Percentiles rank a stretch among this genome's conserved stretches.
Conservation (phyloP, 2,888 invertebrate genomes). For the Branchinecta sandiegonensis region DNA sequence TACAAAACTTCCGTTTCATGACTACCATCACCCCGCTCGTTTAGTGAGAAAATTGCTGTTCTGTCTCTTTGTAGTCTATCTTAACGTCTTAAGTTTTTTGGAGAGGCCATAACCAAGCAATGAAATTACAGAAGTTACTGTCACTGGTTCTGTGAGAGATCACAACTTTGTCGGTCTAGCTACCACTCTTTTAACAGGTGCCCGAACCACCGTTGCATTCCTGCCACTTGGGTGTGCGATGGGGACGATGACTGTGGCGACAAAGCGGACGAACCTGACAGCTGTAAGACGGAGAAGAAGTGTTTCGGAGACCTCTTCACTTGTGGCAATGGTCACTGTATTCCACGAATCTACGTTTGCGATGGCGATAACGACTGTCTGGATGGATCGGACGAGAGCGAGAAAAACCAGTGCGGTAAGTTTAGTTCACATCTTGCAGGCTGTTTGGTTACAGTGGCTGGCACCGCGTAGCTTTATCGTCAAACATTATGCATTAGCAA, state of each 20-base stretch:
- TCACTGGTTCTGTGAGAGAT: too few relatives aligned
- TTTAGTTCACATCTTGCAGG: constrained; percentile 26
- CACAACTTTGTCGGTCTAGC: too few relatives aligned
- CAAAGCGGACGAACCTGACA: constrained; percentile 79
- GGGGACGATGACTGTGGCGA: constrained; percentile 88
- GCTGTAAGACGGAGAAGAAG: constrained; percentile 80
- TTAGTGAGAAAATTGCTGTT: too few relatives aligned
- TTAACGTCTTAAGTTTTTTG: too few relatives aligned
- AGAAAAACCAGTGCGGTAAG: constrained; percentile 68
- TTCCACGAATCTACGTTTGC: constrained; percentile 84
- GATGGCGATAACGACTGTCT: constrained; percentile 90
- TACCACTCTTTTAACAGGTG: constrained; percentile 41
- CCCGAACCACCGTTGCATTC: constrained; percentile 83
- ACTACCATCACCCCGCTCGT: too few relatives aligned
- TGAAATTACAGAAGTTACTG: too few relatives aligned
- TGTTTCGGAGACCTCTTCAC: constrained; percentile 92
- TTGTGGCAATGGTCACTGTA: constrained; percentile 91
- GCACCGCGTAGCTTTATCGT: constrained; percentile 3
- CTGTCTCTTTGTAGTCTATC: too few relatives aligned
- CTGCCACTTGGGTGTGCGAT: constrained; percentile 93
- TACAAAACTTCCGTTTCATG: too few relatives aligned
- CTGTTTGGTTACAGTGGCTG: constrained; percentile 12
- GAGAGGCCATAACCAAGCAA: too few relatives aligned
- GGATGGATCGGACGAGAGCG: constrained; percentile 84
- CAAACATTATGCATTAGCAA: not conserved